Conservation (phyloP, 1,140 invertebrate species). For the Sesamia nonagrioides region DNA sequence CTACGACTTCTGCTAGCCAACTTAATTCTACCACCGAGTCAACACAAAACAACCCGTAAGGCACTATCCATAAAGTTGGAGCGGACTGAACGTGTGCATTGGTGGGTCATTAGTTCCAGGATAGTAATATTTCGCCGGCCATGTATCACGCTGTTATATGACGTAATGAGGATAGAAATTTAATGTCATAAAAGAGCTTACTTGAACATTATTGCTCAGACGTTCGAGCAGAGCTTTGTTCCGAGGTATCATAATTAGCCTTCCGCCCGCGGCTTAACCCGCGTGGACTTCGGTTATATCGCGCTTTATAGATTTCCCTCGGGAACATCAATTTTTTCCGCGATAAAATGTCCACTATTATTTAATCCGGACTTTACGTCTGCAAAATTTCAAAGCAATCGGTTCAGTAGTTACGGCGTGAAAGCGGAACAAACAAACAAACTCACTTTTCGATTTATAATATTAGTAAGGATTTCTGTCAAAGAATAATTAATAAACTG, state of each 20-base stretch:
- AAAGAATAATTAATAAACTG: too few relatives aligned
- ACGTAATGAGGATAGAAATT: conserved; percentile 52
- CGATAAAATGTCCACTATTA: too few relatives aligned
- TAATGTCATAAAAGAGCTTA: conserved; percentile 44
- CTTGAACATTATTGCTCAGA: conserved; percentile 31
- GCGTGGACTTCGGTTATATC: too few relatives aligned
- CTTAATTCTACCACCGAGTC: background rate
- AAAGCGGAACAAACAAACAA: too few relatives aligned
- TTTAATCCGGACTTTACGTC: too few relatives aligned
- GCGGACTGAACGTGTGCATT: background rate
- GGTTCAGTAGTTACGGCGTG: too few relatives aligned
- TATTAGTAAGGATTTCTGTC: too few relatives aligned
- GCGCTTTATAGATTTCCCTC: too few relatives aligned
- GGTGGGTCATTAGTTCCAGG: conserved; percentile 40
- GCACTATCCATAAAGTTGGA: background rate
- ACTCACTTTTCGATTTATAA: too few relatives aligned
- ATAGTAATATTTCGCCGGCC: conserved; percentile 45
- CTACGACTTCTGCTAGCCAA: background rate
- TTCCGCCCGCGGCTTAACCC: background rate
- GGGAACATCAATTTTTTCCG: too few relatives aligned
- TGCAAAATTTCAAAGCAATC: too few relatives aligned
- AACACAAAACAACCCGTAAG: background rate
- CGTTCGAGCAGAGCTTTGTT: conserved; percentile 13
- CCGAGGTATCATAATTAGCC: background rate
- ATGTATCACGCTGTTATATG: conserved; percentile 52